A percentile compares a stretch with the other conserved stretches of the same genome.
Conservation (phyloP, 2,888 invertebrate genomes). For the Macaria notata region DNA sequence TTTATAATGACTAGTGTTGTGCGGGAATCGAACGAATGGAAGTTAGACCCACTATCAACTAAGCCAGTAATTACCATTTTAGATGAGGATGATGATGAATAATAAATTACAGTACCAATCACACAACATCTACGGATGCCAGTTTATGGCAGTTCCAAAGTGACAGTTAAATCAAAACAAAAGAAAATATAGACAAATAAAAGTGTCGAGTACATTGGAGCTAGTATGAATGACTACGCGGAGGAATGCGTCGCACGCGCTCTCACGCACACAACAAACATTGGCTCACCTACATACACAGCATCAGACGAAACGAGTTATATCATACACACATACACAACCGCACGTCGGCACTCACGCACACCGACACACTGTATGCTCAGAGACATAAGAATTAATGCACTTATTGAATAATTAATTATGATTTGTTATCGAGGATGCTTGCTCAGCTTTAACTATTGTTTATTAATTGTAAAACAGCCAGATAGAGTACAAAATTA, state of each 20-base stretch:
- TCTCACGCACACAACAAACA: slow-evolving; percentile 39
- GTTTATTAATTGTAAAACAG: too few relatives aligned
- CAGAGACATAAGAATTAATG: slow-evolving; percentile 42
- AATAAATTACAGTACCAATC: too few relatives aligned
- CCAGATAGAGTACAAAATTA: too few relatives aligned
- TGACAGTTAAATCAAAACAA: slow-evolving; percentile 42
- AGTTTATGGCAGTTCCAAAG: too few relatives aligned
- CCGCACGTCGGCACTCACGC: slow-evolving; percentile 40
- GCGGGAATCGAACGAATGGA: too few relatives aligned
- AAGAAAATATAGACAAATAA: slow-evolving; percentile 50
- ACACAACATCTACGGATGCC: too few relatives aligned
- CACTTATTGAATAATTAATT: slow-evolving; percentile 37
- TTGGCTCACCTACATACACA: slow-evolving; percentile 48
- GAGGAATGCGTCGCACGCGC: slow-evolving; percentile 75
- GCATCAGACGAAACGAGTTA: slow-evolving; percentile 59
- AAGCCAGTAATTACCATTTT: too few relatives aligned
- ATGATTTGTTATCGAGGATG: slow-evolving; percentile 37
- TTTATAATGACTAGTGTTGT: too few relatives aligned
- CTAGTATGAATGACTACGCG: slow-evolving; percentile 74
- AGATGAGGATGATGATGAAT: too few relatives aligned
- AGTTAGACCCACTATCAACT: too few relatives aligned
- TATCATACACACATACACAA: slow-evolving; percentile 47
- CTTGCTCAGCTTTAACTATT: too few relatives aligned
- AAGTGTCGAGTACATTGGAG: slow-evolving; percentile 47
- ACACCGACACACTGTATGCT: slow-evolving; percentile 51